Evolutionary conservation across 1,140 invertebrate species (phyloP).

Genomic region (Hesperophylax magnus): DNA sequence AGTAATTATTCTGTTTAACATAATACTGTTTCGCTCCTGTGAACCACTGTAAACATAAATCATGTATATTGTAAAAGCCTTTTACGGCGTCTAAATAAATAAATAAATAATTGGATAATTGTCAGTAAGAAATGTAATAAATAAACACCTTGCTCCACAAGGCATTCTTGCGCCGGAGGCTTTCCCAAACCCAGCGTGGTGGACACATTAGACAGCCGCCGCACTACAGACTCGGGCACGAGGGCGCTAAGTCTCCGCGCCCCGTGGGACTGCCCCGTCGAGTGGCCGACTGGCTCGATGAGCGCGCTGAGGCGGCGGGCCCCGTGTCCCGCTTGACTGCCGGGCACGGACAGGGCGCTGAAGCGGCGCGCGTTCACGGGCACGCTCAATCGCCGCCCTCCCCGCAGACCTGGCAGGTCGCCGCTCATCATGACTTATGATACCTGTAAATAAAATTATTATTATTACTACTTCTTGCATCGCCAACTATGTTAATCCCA

Average conservation of each 20-base stretch:
- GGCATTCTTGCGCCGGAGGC: constrained; percentile 38
- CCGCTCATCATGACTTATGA: constrained; percentile 29
- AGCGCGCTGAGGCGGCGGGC: constrained; percentile 45
- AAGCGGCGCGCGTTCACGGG: constrained; percentile 25
- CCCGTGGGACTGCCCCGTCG: not conserved
- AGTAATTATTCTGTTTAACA: too few species aligned
- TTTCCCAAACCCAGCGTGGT: constrained; percentile 44
- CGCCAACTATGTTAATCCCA: too few species aligned
- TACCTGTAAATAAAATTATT: too few species aligned
- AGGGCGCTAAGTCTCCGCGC: constrained; percentile 51
- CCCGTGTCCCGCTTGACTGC: not conserved
- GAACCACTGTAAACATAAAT: too few species aligned
- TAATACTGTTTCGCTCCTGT: too few species aligned
- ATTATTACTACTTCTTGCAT: too few species aligned
- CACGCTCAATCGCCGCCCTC: constrained; percentile 39
- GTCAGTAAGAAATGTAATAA: too few species aligned
- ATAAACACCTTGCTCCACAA: constrained; percentile 56
- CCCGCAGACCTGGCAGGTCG: constrained; percentile 13
- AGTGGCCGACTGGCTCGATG: not conserved
- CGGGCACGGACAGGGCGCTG: constrained; percentile 26
- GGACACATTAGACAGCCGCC: constrained; percentile 49
- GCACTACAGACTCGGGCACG: constrained; percentile 53
- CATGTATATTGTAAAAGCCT: too few species aligned
- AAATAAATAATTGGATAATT: too few species aligned
- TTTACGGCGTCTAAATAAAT: too few species aligned